Base-by-base conservation (phyloP, 2,888 invertebrate genomes). In the Digitonthophagus gazella region DNA sequence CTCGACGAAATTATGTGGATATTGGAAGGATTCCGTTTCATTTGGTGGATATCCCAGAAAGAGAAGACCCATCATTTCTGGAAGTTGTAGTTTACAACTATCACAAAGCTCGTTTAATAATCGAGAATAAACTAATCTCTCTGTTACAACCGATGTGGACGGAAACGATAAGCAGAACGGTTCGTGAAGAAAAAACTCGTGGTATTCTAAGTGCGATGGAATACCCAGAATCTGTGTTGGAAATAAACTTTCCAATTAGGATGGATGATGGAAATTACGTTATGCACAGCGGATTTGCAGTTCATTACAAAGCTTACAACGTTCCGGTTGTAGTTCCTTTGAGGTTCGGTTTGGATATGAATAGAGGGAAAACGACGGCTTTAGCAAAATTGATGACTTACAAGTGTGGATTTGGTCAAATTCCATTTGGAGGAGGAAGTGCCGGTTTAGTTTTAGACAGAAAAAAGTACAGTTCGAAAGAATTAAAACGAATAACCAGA, bases 371-470 rank as follows among this genome's bases (percentile, higher is more conserved):
- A 79, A 92, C 93, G 58, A 91, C 90, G 80, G 93, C 93, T 15
- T 82, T 94, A 71, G 90, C 93, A 1, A 89, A 92, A 20, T 82
- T 93, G 77, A 94, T 93, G 93, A 93, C 93, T 6, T 93, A 89
- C 84, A 94, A 93, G 83, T 93, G 92, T 80, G 91, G 93, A 18
- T 91, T 90, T 76, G 90, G 90, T n/a, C 91, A 88, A 80, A 89
- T 93, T 65, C 93, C 93, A 3, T 94, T 92, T 78, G 93, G 93
- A 65, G 93, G 93, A 20, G 86, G 89, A 58, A 90, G 90, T 79
- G 90, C 88, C 79, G 93, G 93, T 58, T 86, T 94, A 6, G 86
- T 87, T 75, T 92, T 93, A 73, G 86, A 93, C 77, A 93, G 93
- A 1, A 88, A 86, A 76, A 86, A 88, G 66, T 93, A 89, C 78